These are phyloP conservation scores for Cabera pusaria DNA, from an alignment of 2,888 invertebrate genomes.

Conservation along the genomic window DNA sequence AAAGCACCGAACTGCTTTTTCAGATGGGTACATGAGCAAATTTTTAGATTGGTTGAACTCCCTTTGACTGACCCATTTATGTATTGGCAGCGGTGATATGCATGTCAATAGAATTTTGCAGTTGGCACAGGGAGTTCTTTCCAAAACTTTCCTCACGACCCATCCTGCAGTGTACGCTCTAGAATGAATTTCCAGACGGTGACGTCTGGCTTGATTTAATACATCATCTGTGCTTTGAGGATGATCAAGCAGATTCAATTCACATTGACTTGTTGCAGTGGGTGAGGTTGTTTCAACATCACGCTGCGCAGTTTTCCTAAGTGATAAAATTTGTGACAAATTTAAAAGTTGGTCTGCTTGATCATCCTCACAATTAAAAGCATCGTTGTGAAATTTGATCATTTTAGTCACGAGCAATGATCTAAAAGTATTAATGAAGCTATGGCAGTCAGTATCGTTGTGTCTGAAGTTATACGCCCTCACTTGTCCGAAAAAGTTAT, in stretches of 20 bases:
- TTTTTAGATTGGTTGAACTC: constrained; percentile 23
- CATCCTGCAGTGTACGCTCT: constrained; percentile 32
- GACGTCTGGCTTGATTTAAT: constrained; percentile 16
- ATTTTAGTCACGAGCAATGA: constrained; percentile 9
- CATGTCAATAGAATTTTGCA: background rate
- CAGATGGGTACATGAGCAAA: constrained; percentile 7
- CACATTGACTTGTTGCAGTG: no score
- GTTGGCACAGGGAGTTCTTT: no score
- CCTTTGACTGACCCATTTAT: constrained; percentile 15
- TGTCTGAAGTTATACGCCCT: constrained; percentile 17
- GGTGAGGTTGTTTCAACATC: no score
- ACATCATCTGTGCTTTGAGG: constrained; percentile 1
- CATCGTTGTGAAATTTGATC: constrained; percentile 9
- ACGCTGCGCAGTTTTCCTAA: no score
- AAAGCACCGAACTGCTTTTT: constrained; percentile 26
- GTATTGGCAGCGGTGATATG: background rate
- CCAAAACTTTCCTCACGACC: constrained; percentile 16
- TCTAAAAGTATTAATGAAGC: constrained; percentile 10
- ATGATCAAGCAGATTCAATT: constrained; percentile 4
- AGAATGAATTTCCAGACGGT: constrained; percentile 31
- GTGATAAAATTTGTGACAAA: background rate
- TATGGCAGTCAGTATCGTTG: constrained; percentile 16
- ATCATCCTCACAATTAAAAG: constrained; percentile 20
- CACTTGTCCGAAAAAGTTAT: constrained; percentile 16
- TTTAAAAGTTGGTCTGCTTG: constrained; percentile 8